Evolutionary conservation across 2,113 vertebrate species (phyloP).

Genomic region (Emydura subglobosa): DNA sequence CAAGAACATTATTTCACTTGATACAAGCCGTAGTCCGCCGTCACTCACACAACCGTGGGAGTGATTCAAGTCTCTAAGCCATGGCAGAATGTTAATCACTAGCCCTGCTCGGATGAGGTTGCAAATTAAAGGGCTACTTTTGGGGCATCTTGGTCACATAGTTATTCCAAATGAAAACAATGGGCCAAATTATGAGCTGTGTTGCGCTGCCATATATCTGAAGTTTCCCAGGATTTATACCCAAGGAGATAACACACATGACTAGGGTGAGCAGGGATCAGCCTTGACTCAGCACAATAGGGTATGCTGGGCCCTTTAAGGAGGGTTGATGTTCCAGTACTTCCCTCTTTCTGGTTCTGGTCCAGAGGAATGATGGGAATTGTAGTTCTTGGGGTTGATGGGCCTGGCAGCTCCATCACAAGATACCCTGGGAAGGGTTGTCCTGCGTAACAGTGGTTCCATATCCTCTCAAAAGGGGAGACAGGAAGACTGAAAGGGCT

Average conservation of each 20-base stretch:
- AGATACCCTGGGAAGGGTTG: too few species aligned
- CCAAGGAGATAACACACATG: background rate
- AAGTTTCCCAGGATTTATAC: background rate
- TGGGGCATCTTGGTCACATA: background rate
- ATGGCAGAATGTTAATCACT: background rate
- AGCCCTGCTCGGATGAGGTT: constrained; percentile 19
- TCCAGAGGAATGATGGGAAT: background rate
- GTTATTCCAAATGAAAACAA: constrained; percentile 5
- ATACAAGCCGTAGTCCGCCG: background rate
- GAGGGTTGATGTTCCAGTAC: background rate
- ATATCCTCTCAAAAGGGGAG: background rate
- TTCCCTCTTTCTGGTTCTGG: background rate
- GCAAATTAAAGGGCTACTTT: constrained; percentile 16
- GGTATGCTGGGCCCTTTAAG: background rate
- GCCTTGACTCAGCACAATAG: background rate
- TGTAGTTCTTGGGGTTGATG: accelerated
- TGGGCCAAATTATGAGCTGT: background rate
- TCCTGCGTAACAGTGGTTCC: background rate
- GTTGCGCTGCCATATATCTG: background rate
- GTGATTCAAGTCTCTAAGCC: background rate
- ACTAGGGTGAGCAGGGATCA: background rate
- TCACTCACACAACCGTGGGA: background rate
- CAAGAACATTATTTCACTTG: background rate
- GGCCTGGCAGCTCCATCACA: background rate
- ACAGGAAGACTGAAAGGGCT: background rate